These are phyloP conservation scores for Halictus rubicundus DNA, from an alignment of 1,140 invertebrate species.

Conservation along the genomic window DNA sequence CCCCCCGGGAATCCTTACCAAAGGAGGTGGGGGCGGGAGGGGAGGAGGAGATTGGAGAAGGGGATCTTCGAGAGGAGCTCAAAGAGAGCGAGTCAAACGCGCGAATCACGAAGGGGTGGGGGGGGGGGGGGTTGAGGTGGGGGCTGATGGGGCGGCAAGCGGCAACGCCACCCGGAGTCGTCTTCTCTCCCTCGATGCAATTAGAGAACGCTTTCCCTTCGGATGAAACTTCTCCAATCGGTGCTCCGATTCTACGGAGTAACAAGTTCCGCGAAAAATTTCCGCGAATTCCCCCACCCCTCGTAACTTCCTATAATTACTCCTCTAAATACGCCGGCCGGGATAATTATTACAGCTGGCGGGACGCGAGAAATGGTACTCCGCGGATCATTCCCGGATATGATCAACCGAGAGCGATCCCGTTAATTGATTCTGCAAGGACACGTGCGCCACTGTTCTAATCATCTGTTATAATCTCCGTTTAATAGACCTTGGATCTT, in stretches of 20 bases:
- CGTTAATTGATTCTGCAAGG: no score
- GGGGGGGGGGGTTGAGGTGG: background rate
- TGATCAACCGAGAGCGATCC: no score
- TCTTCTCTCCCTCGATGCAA: conserved; percentile 22
- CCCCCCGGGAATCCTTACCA: conserved; percentile 10
- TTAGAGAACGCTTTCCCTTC: conserved; percentile 22
- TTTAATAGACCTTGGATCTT: no score
- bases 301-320: background rate
- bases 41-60: no score
- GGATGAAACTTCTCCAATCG: conserved; percentile 2
- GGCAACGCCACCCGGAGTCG: no score
- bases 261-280: background rate
- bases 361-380: no score
- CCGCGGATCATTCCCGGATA: no score
- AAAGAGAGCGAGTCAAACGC: conserved; percentile 9
- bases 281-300: background rate
- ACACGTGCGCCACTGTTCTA: no score
- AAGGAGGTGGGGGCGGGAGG: background rate
- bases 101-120: background rate
- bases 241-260: background rate
- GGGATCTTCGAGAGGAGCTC: conserved; percentile 4
- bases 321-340: background rate
- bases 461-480: no score
- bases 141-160: background rate
- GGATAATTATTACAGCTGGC: background rate